These are phyloP conservation scores for Cisticola juncidis DNA, from an alignment of 2,113 vertebrate genomes.

Conservation along the genomic window DNA sequence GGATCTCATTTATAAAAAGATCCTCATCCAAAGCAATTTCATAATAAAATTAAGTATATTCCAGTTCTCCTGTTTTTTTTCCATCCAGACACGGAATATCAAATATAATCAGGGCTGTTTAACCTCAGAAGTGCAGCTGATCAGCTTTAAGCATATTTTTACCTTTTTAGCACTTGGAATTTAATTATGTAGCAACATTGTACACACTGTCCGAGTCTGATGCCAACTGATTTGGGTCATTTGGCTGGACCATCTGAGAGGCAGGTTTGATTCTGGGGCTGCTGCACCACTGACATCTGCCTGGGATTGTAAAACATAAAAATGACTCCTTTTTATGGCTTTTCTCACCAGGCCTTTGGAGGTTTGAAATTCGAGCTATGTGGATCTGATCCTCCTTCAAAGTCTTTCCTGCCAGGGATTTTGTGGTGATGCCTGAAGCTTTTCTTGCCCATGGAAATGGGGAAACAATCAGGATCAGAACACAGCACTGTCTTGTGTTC, in stretches of 20 bases:
- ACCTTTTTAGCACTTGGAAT: not conserved
- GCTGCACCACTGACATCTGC: not conserved
- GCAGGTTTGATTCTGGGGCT: not conserved
- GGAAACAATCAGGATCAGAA: not conserved
- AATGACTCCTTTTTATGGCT: not conserved
- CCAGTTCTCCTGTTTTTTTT: not conserved
- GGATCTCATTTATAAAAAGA: not conserved
- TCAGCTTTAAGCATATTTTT: not conserved
- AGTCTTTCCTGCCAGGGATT: not conserved
- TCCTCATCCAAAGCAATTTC: not conserved
- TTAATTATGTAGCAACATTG: not conserved
- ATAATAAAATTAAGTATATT: not conserved
- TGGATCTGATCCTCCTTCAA: not conserved
- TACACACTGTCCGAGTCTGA: not conserved
- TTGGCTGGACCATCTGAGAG: not conserved
- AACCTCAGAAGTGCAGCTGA: not conserved
- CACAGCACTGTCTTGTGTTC: not conserved
- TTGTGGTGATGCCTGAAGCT: not conserved
- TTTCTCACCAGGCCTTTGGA: not conserved
- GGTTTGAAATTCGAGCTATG: not conserved
- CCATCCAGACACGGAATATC: not conserved
- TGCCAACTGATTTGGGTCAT: not conserved
- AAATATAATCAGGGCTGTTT: conserved; percentile 31
- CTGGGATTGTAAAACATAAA: not conserved
- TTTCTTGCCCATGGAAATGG: not conserved